Base-by-base conservation (phyloP, 2,797 vertebrate species). In the Neosalanx taihuensis region DNA sequence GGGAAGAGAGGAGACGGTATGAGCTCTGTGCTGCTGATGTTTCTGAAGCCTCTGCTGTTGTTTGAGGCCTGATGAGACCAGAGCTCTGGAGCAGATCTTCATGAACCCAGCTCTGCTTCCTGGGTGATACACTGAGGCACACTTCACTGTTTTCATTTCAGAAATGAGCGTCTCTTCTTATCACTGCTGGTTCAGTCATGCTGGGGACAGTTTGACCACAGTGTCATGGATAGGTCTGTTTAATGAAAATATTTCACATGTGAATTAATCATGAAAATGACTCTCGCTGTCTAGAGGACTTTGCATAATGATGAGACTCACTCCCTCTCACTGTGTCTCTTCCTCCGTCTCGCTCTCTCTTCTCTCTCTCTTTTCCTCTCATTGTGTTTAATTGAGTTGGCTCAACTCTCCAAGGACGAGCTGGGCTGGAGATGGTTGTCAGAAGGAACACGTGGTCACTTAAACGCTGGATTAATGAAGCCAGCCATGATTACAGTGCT, bases 181-280 rank as follows among this genome's bases (percentile, higher is more conserved):
- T 78, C 79, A 84, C 3, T 41, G 86, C 84, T 80, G 80, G 85
- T 89, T 83, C n/a, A 83, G 84, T 89, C 83, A 90, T 82, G 76
- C 69, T 70, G 68, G 76, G 64, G 73, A 53, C 83, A 79, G 86
- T 84, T 83, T 86, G 83, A 85, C 80, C 79, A 70, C 64, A 76
- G 83, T 81, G 81, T 83, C 87, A 86, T 73, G 72, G 75, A 85
- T 79, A 66, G 64, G 72, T 74, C 66, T 73, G 84, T 87, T 86
- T 86, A 90, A 90, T 86, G 83, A 87, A 88, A 89, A 87, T 88
- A 84, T 89, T 89, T 86, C 78, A 88, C 80, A 68, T 88, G 79
- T 90, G 80, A 91, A 89, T 92, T 79, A 89, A 90, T 90, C 81
- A 90, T 90, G 80, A 85, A 73, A 81, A 76, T 77, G 60, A 69